Conservation (phyloP, 2,113 vertebrate species). For the Sarotherodon lohbergeri region DNA sequence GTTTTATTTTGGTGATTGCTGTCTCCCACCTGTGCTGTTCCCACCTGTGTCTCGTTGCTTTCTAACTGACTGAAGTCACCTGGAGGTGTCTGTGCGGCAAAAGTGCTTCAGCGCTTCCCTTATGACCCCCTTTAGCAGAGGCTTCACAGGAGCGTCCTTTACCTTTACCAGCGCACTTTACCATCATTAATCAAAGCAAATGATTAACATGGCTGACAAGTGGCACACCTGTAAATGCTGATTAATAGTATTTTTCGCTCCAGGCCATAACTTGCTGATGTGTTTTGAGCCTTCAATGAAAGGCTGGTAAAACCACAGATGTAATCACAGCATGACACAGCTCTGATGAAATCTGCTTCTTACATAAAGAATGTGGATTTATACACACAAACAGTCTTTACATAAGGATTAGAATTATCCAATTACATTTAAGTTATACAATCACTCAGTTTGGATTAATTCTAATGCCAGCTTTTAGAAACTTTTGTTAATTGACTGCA, state of each 20-base stretch:
- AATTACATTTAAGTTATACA: neutral
- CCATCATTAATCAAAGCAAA: neutral
- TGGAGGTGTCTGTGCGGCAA: neutral
- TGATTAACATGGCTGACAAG: neutral
- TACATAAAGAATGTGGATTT: neutral
- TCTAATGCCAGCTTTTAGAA: neutral
- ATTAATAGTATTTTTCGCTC: fast-evolving
- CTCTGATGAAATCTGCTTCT: neutral
- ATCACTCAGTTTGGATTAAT: neutral
- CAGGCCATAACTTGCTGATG: neutral
- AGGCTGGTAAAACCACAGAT: neutral
- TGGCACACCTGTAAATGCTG: neutral
- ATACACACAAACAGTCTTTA: neutral
- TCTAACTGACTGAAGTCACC: neutral
- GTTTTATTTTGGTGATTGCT: neutral
- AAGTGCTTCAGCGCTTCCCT: fast-evolving
- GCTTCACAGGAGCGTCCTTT: neutral
- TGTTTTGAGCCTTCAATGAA: fast-evolving
- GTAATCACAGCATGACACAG: fast-evolving
- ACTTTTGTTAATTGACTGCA: neutral
- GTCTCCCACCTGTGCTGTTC: fast-evolving
- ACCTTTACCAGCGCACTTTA: neutral
- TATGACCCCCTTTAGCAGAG: neutral
- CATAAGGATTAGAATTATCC: neutral
- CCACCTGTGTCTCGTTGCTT: neutral